These are phyloP conservation scores for Drosophila pseudoananassae DNA, from an alignment of 1,140 invertebrate genomes.

Conservation along the genomic window DNA sequence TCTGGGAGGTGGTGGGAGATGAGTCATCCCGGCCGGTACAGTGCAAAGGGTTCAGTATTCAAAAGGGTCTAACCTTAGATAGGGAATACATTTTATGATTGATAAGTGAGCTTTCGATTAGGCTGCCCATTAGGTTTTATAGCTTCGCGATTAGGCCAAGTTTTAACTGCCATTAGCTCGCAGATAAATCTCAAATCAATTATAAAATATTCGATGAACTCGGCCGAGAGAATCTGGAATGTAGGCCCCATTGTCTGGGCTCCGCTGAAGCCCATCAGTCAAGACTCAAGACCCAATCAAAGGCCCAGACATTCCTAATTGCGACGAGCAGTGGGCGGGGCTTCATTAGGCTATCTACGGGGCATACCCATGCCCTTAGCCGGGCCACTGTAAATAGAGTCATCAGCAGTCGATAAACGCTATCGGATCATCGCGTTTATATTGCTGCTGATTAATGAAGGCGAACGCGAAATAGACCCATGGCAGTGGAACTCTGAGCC, in stretches of 20 bases:
- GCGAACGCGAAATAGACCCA: constrained; percentile 12
- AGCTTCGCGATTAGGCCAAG: background rate
- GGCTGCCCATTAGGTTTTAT: constrained; percentile 4
- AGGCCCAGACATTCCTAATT: constrained; percentile 44
- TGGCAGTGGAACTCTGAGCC: constrained; percentile 39
- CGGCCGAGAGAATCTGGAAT: constrained; percentile 8
- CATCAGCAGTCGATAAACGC: constrained; percentile 69
- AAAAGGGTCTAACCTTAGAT: too few species aligned
- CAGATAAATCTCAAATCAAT: constrained; percentile 43
- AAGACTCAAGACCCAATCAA: constrained; percentile 30
- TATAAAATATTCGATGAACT: constrained; percentile 31
- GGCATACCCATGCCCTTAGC: constrained; percentile 14
- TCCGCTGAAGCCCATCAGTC: constrained; percentile 17
- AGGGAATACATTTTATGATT: background rate
- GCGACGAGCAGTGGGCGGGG: constrained; percentile 17
- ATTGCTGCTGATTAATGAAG: constrained; percentile 75
- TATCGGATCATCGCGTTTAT: constrained; percentile 78
- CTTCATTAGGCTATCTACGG: constrained; percentile 58
- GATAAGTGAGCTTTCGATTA: background rate
- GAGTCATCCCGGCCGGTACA: too few species aligned
- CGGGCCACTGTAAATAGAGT: constrained; percentile 65
- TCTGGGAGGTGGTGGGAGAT: background rate
- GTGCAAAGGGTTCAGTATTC: too few species aligned
- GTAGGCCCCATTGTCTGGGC: constrained; percentile 33
- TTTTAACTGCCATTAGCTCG: constrained; percentile 37